Evolutionary conservation across 35 echinoderm and acorn worm species (phyloP), one percentile per base, ranked within the genome.

Genomic region (Eucidaris tribuloides): DNA sequence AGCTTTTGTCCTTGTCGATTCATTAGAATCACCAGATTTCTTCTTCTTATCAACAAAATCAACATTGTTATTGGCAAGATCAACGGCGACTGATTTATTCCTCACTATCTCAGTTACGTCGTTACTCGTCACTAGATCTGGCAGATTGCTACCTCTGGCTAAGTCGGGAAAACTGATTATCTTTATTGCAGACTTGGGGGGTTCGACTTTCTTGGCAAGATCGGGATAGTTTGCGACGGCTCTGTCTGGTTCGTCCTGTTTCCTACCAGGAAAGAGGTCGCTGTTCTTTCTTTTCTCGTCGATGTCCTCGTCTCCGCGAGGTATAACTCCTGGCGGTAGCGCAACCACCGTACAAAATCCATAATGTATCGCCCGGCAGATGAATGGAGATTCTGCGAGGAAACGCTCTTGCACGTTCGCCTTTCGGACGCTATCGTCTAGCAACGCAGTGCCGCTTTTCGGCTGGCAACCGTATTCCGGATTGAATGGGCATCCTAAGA

Each of bases 311-410:
- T 60, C 58, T 63, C 60, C 77, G 44, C 66, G 39, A 25, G 42
- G 41, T 15, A 88, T 7, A 20, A 81, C 34, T 11, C 85, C 76
- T 11, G 85, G 85, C 6, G 85, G 85, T 20, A 88, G 24, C 24
- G 85, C 85, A 5, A 88, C 85, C 17, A 88, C 85, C 5, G 85
- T 88, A 18, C 85, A 88, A 61, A 88, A 88, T 4, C 85, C 85
- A 56, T 88, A 88, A 74, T 88, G 85, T 44, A 88, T 88, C 31
- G 85, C 85, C 0, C 49, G 77, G 32, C 85, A 88, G 15, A 88
- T n/a, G 11, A 80, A 63, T 9, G 48, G 62, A 13, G 65, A 9
- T 3, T 80, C 52, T 7, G 77, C 45, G 30, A 80, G 52, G 18
- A 55, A 27, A 2, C 45, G 77, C 7, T 80, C 68, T 22, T 74